A percentile compares a stretch with the other conserved stretches of the same genome.
Evolutionary conservation across 2,888 invertebrate species (phyloP).

Genomic region (Epinotia nisella): DNA sequence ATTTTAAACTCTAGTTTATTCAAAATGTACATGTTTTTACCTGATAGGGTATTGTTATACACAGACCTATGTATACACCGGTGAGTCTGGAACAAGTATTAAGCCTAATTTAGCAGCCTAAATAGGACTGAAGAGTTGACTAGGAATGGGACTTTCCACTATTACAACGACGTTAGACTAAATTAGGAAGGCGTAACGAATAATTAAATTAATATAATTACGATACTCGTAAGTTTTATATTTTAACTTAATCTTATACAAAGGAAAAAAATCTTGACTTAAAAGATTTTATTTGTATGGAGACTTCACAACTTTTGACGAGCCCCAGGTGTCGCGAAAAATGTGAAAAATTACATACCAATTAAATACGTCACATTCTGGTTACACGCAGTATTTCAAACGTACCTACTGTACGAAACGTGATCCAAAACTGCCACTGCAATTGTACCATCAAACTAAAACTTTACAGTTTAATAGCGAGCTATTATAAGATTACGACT

Average conservation of each 20-base stretch:
- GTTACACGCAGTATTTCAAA: neutral
- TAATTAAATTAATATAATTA: no score
- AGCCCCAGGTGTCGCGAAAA: no score
- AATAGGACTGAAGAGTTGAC: no score
- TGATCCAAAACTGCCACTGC: conserved; percentile 42
- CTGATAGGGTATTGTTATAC: neutral
- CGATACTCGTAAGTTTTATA: no score
- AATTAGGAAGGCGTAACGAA: neutral
- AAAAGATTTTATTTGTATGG: no score
- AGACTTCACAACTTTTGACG: no score
- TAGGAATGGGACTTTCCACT: neutral
- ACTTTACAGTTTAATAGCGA: conserved; percentile 57
- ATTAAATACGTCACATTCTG: no score
- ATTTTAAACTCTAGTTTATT: conserved; percentile 1
- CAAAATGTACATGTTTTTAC: neutral
- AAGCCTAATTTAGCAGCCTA: neutral
- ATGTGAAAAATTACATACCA: no score
- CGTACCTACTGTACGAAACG: conserved; percentile 3
- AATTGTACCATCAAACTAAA: conserved; percentile 46
- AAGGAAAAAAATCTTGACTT: no score
- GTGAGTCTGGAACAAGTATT: neutral
- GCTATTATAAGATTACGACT: conserved; percentile 61
- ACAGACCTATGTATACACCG: neutral
- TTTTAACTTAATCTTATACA: no score
- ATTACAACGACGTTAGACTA: neutral